Evolutionary conservation across 1,140 invertebrate genomes (phyloP).

Genomic region (Nymphalis io): DNA sequence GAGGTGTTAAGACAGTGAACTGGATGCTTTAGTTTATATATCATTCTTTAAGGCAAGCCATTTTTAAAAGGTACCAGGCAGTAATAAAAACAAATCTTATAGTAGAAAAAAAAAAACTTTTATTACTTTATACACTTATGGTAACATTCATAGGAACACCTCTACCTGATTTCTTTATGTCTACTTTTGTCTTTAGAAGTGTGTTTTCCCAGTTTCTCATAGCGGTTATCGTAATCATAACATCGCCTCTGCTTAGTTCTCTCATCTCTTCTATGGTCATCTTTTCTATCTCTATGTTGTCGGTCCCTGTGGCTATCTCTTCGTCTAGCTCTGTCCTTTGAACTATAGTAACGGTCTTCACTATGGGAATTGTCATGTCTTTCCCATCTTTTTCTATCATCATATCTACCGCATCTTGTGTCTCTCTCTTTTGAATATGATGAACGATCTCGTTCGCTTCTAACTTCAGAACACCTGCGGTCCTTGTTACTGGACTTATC

Average conservation of each 20-base stretch:
- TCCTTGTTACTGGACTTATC: not conserved
- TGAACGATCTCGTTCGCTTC: not conserved
- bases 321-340: not conserved
- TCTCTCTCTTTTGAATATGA: not conserved
- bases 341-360: not conserved
- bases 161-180: not conserved
- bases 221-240: not conserved
- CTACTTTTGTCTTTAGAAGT: not conserved
- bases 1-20: too few relatives aligned
- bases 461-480: not conserved
- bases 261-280: conserved; percentile 4
- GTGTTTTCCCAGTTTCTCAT: not conserved
- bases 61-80: too few relatives aligned
- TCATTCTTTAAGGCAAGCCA: too few relatives aligned
- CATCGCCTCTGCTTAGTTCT: not conserved
- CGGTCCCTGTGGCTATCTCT: not conserved
- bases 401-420: not conserved
- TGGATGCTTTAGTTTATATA: too few relatives aligned
- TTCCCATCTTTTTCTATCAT: conserved; percentile 1
- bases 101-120: not conserved
- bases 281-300: conserved; percentile 8
- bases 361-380: not conserved
- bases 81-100: not conserved
- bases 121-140: not conserved
- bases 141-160: not conserved